phyloP scores from a whole-genome alignment of 2,797 vertebrate genomes.

The Orestias chungarensis region DNA sequence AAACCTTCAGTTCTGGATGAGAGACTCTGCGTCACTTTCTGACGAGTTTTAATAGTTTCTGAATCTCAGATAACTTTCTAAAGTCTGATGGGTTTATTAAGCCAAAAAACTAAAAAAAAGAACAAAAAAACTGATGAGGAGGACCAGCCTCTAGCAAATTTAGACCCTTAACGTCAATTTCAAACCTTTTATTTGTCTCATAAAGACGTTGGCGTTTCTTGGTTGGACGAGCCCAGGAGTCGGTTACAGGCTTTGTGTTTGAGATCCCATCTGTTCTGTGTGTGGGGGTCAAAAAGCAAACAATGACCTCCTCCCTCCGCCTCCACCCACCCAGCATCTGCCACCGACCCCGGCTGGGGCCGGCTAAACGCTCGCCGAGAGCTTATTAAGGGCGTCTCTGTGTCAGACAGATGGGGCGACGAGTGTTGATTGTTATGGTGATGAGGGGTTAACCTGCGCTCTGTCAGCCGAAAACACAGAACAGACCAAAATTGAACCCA shows the following conservation, averaged over 20 bases:
- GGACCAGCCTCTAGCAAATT: too few relatives aligned
- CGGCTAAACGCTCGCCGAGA: slow-evolving; percentile 65
- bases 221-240: slow-evolving; percentile 13
- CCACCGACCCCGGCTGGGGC: slow-evolving; percentile 60
- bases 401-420: slow-evolving; percentile 64
- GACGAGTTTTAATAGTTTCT: background rate
- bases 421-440: slow-evolving; percentile 71
- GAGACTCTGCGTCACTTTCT: background rate
- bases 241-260: slow-evolving; percentile 47
- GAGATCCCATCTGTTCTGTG: slow-evolving; percentile 57
- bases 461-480: background rate
- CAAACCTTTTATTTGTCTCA: too few relatives aligned
- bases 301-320: slow-evolving; percentile 48
- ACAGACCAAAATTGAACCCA: background rate
- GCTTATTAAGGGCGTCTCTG: slow-evolving; percentile 47
- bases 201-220: background rate
- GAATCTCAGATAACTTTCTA: background rate
- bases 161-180: background rate
- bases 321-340: slow-evolving; percentile 60
- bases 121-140: too few relatives aligned
- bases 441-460: slow-evolving; percentile 49
- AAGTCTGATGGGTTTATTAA: too few relatives aligned
- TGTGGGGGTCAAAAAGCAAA: slow-evolving; percentile 54
- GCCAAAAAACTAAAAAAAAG: too few relatives aligned
- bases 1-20: background rate